A percentile compares a stretch with the other conserved stretches of the same genome.
Conservation (phyloP, 2,797 vertebrate genomes). For the Peromyscus melanophrys region DNA sequence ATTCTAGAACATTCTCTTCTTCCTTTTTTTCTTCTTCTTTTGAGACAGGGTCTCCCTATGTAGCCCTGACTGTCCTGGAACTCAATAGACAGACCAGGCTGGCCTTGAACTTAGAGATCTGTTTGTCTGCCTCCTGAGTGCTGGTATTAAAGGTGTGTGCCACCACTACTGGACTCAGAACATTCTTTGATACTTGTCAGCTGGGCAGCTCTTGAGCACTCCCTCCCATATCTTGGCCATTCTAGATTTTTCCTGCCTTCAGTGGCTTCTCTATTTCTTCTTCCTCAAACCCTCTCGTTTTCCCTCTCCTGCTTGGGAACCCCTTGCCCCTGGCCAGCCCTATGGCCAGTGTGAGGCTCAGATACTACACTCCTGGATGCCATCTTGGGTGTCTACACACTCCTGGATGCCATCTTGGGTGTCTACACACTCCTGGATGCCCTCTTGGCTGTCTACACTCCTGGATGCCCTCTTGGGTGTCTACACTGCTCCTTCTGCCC, state of each 20-base stretch:
- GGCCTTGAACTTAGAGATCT: neutral
- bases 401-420: neutral
- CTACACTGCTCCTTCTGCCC: constrained; percentile 83
- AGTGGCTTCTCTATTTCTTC: neutral
- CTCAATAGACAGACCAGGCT: neutral
- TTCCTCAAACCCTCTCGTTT: constrained; percentile 81
- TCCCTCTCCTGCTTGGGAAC: constrained; percentile 71
- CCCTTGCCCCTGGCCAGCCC: neutral
- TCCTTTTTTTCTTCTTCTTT: neutral
- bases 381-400: no score
- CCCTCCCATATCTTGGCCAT: neutral
- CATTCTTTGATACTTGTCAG: neutral
- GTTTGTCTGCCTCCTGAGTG: neutral
- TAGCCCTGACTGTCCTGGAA: neutral
- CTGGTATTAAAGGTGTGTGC: neutral
- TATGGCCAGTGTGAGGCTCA: constrained; percentile 60
- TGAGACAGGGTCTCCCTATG: neutral
- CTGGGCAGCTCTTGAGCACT: neutral
- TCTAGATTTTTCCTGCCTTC: neutral
- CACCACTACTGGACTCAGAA: neutral
- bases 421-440: constrained; percentile 69
- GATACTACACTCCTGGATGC: neutral
- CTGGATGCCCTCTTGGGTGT: neutral
- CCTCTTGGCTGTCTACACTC: neutral
- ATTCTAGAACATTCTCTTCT: constrained; percentile 37